Base-by-base conservation (phyloP, 2,113 vertebrate species). In the Amphiprion ocellaris region DNA sequence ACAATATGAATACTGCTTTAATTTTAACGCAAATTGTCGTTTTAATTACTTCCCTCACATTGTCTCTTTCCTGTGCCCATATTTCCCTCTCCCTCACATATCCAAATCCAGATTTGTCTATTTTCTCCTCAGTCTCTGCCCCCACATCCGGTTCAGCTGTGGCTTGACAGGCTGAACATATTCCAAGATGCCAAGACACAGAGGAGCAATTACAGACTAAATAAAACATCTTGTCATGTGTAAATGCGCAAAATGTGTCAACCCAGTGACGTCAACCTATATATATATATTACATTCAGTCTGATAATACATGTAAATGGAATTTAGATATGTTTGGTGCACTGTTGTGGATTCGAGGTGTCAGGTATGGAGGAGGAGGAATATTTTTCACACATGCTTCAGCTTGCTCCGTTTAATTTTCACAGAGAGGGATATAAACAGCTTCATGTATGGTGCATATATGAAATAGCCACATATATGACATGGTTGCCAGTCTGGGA, bases 201-300 rank as follows among this genome's bases (percentile, higher is more conserved):
- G 23, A 66, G 26, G 15, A 66, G 46, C 62, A 85, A 83, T 83
- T 79, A 78, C 37, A 67, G 26, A 59, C 58, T 61, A 63, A 83
- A 78, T 66, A 50, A 75, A 68, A 68, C 55, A 58, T 47, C 58
- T 37, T 74, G 24, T 69, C 19, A 21, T 66, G 28, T 26, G 15
- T 39, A 50, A 41, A 59, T 39, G 50, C 37, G 63, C 19, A 23
- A 41, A n/a, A 64, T 47, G 37, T 77, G 64, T 77, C 61, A 54
- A n/a, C 63, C 28, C 39, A 17, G 11, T 16, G 1, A 66, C 61
- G 61, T 10, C 24, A 2, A 21, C 1, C 7, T 44, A 9, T 44
- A 1, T 47, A 9, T 44, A 1, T 47, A 4, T 74, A 53, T 67
- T 16, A 59, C 4, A 66, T 30, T 12, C 5, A 6, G 50, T 53